phyloP scores from a whole-genome alignment of 2,113 vertebrate species.

The Lamprotornis superbus region DNA sequence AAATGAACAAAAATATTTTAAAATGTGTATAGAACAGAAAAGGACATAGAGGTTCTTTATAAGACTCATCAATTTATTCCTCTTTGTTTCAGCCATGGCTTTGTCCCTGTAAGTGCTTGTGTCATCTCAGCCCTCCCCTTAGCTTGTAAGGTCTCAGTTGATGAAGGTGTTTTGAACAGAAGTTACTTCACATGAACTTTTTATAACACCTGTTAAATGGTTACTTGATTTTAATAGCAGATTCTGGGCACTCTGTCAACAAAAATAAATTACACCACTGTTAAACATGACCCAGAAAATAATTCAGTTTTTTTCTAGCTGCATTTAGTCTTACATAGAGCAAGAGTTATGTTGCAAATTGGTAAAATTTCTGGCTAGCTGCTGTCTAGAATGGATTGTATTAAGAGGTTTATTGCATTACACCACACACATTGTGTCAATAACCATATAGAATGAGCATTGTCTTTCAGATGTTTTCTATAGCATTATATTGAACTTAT shows the following conservation, averaged over 20 bases:
- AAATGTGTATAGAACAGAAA: background rate
- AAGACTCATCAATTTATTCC: background rate
- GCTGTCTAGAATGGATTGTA: background rate
- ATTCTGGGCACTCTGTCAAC: background rate
- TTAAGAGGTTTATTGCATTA: background rate
- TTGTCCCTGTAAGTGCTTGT: background rate
- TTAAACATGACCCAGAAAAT: background rate
- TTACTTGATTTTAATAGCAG: background rate
- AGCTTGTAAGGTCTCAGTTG: background rate
- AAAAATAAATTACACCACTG: background rate
- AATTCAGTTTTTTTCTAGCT: background rate
- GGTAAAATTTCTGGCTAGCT: background rate
- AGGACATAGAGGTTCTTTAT: background rate
- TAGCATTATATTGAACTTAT: background rate
- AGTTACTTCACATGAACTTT: background rate
- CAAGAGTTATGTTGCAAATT: background rate
- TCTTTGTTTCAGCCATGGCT: background rate
- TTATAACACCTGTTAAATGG: background rate
- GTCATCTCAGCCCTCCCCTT: background rate
- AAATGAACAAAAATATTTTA: background rate
- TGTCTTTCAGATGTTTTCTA: background rate
- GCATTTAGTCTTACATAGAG: background rate
- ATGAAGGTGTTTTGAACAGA: background rate
- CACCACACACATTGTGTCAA: background rate
- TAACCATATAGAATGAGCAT: background rate